Evolutionary conservation across 1,140 invertebrate genomes (phyloP).

Genomic region (Lepidotrigona ventralis): DNA sequence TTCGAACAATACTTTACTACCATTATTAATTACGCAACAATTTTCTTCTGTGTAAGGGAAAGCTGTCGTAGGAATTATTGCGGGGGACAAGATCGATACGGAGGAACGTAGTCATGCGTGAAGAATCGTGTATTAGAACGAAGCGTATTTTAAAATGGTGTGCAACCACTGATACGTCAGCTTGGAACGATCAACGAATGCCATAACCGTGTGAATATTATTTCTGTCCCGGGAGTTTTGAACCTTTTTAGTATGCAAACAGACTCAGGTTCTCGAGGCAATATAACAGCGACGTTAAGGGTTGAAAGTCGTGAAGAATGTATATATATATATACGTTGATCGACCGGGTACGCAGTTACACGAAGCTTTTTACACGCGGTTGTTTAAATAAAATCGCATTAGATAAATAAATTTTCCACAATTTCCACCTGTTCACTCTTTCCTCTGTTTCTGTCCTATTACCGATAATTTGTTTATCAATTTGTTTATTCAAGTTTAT

Average conservation of each 20-base stretch:
- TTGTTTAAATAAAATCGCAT: conserved; percentile 48
- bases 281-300: conserved; percentile 65
- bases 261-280: conserved; percentile 67
- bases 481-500: neutral
- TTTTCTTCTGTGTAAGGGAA: too few relatives aligned
- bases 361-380: conserved; percentile 62
- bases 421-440: conserved; percentile 5
- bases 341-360: conserved; percentile 32
- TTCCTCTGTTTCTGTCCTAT: neutral
- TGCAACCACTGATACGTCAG: conserved; percentile 28
- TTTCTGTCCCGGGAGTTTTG: conserved; percentile 72
- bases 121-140: neutral
- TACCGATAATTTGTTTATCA: neutral
- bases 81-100: neutral
- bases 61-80: neutral
- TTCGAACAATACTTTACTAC: neutral
- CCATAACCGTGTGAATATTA: conserved; percentile 68
- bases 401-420: conserved; percentile 25
- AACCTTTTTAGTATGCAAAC: conserved; percentile 77
- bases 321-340: conserved; percentile 2
- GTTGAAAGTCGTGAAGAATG: conserved; percentile 49
- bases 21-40: too few relatives aligned
- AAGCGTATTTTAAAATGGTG: conserved; percentile 13
- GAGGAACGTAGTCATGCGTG: neutral
- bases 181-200: conserved; percentile 25